These are phyloP conservation scores for Notodonta dromedarius DNA, from an alignment of 2,888 invertebrate species.

Conservation along the genomic window DNA sequence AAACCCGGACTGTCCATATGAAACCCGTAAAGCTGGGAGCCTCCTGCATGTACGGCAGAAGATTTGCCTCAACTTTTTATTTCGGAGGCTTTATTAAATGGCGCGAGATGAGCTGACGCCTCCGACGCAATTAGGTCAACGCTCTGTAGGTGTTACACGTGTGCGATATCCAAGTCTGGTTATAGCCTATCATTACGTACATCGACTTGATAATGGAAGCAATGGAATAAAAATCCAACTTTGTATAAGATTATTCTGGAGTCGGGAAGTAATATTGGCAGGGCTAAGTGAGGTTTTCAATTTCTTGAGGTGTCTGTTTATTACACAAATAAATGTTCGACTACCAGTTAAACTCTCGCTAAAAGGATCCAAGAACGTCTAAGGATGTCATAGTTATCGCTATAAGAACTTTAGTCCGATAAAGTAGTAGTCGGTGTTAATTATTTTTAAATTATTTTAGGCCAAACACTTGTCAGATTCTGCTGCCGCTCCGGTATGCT, in stretches of 20 bases:
- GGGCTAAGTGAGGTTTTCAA: conserved; percentile 3
- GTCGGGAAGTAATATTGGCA: not conserved
- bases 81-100: conserved; percentile 43
- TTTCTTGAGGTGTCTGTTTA: not conserved
- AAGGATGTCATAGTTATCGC: too few species aligned
- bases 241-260: conserved; percentile 10
- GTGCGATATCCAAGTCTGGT: conserved; percentile 13
- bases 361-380: too few species aligned
- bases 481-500: too few species aligned
- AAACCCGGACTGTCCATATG: not conserved
- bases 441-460: too few species aligned
- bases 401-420: too few species aligned
- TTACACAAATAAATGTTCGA: too few species aligned
- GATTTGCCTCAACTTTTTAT: conserved; percentile 39
- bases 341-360: too few species aligned
- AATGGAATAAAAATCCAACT: conserved; percentile 19
- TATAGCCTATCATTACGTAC: conserved; percentile 19
- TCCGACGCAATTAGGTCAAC: conserved; percentile 41
- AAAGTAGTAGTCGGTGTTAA: too few species aligned
- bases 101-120: conserved; percentile 25
- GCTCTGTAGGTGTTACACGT: conserved; percentile 18
- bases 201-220: conserved; percentile 27
- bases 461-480: too few species aligned
- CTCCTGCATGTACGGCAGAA: conserved; percentile 9
- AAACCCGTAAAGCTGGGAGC: conserved; percentile 4